These are phyloP conservation scores for Neosilurus hyrtlii DNA, from an alignment of 2,797 vertebrate genomes.

Conservation along the genomic window DNA sequence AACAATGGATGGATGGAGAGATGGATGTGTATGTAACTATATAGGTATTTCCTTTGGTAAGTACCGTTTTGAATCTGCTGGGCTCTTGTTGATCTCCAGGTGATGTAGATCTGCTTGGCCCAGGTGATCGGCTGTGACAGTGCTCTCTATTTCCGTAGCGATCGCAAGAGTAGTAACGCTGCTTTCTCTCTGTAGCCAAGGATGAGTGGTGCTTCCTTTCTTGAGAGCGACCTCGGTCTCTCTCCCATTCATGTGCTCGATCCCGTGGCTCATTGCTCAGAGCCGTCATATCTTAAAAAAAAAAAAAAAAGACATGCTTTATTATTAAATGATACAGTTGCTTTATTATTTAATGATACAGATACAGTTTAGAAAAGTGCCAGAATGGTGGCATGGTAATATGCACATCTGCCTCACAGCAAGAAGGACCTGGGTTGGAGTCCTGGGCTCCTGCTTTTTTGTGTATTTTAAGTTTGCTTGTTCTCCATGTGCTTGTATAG, in stretches of 20 bases:
- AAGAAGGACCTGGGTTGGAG: too few relatives aligned
- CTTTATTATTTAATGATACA: background rate
- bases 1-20: too few relatives aligned
- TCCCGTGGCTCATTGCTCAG: constrained; percentile 68
- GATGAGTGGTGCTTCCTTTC: constrained; percentile 92
- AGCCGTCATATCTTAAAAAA: constrained; percentile 51
- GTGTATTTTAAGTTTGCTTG: too few relatives aligned
- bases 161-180: constrained; percentile 95
- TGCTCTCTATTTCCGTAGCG: constrained; percentile 88
- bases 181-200: constrained; percentile 83
- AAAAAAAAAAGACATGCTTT: background rate
- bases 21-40: background rate
- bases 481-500: too few relatives aligned
- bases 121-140: constrained; percentile 76
- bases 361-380: background rate
- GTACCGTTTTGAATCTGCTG: constrained; percentile 81
- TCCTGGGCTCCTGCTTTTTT: too few relatives aligned
- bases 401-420: background rate
- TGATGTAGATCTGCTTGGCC: constrained; percentile 85
- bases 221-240: constrained; percentile 88
- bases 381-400: too few relatives aligned
- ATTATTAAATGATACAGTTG: background rate
- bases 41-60: background rate
- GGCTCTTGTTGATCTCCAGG: constrained; percentile 80
- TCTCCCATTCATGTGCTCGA: constrained; percentile 81